These are phyloP conservation scores for Liolophura sinensis DNA, from an alignment of 1,140 invertebrate genomes.

Conservation along the genomic window DNA sequence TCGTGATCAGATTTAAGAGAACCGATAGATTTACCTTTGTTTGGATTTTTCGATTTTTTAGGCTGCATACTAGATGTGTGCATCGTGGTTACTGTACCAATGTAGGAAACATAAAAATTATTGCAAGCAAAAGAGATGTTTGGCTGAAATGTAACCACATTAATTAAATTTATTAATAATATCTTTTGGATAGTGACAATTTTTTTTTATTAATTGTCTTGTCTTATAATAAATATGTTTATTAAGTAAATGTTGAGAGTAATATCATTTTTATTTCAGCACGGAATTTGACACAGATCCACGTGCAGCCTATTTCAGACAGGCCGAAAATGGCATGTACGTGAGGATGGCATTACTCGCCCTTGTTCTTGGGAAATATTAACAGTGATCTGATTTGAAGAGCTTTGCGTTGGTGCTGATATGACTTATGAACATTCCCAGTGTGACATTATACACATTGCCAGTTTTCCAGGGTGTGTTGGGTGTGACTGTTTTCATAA, in stretches of 20 bases:
- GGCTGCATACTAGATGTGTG: no score
- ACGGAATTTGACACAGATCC: constrained; percentile 94
- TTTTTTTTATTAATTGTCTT: background rate
- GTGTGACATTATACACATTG: background rate
- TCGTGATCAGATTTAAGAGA: no score
- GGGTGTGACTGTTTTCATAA: background rate
- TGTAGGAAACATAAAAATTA: no score
- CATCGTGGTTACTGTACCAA: no score
- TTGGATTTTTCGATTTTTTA: no score
- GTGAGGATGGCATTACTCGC: constrained; percentile 96
- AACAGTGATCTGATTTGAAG: background rate
- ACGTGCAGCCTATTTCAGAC: constrained; percentile 96
- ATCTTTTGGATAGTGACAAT: no score
- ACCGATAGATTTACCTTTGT: no score
- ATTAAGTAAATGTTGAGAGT: background rate
- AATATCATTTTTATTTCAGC: constrained; percentile 37
- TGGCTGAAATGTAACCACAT: no score
- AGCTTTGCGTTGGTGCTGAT: background rate
- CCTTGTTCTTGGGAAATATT: constrained; percentile 72
- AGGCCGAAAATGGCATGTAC: constrained; percentile 97
- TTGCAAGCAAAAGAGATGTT: no score
- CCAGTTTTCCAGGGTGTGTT: background rate
- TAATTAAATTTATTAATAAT: no score
- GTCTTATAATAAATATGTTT: background rate
- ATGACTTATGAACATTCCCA: background rate